Base-by-base conservation (phyloP, 2,113 vertebrate species). In the Lepisosteus oculatus region DNA sequence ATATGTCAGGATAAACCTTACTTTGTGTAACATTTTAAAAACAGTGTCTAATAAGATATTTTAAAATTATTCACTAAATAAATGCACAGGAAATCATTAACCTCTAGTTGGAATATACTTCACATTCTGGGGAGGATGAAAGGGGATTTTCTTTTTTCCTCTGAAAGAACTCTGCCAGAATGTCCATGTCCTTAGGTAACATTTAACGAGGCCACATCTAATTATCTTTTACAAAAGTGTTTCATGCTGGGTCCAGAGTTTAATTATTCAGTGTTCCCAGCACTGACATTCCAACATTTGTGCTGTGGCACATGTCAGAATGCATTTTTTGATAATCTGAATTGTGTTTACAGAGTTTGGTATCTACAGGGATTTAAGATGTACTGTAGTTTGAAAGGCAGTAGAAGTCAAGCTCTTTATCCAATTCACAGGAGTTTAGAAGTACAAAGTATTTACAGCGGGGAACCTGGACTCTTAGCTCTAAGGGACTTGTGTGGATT, bases 1-100 rank as follows among this genome's bases (percentile, higher is more conserved):
- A 59, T 47, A 67, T 15, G 7, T 4, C 42, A 6, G 71, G 56
- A 57, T 6, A 47, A 54, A 72, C 71, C 62, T 51, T 72, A 72
- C 66, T 72, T 72, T 62, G 64, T 15, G 17, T 55, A 71, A 64
- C 43, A 57, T 14, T 45, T 6, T 9, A 51, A 29, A 51, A 51
- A 5, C 47, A 6, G 47, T 51, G 5, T 9, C 47, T 29, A 5
- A 51, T 5, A 51, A 51, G 47, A 9, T 29, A 29, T 29, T 29
- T 29, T 29, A 29, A 29, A 29, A 29, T 29, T 29, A 29, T 51
- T 51, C 47, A 51, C 9, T 6, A 51, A 51, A 51, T 2, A 51
- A 9, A 51, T 51, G 5, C 47, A 51, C 47, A 51, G 47, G 5
- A 51, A 51, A 9, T 51, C 9, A 2, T 51, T 51, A 51, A 51